These are phyloP conservation scores for Valencia hispanica DNA, from an alignment of 2,797 vertebrate species.

Conservation along the genomic window DNA sequence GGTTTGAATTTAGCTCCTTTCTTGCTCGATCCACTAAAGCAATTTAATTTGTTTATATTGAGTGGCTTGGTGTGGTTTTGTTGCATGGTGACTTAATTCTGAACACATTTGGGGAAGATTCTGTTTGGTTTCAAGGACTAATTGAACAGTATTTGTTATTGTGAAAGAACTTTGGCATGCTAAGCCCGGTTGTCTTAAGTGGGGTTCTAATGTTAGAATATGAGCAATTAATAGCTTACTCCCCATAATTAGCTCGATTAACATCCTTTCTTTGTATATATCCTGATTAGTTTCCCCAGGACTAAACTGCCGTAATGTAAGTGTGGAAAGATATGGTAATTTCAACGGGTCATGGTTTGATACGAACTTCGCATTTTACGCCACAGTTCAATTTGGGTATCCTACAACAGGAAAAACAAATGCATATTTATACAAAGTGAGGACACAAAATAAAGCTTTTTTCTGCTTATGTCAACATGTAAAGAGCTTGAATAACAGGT, in stretches of 20 bases:
- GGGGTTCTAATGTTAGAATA: neutral
- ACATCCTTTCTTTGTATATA: neutral
- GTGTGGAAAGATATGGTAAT: neutral
- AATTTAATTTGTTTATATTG: slow-evolving; percentile 61
- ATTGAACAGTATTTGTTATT: slow-evolving; percentile 45
- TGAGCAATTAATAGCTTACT: neutral
- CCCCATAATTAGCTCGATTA: neutral
- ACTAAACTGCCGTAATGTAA: neutral
- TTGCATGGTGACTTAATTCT: slow-evolving; percentile 58
- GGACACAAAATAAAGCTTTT: neutral
- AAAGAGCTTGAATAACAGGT: neutral
- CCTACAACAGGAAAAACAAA: neutral
- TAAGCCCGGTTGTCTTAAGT: slow-evolving; percentile 27
- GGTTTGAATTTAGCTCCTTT: slow-evolving; percentile 34
- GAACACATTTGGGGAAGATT: slow-evolving; percentile 31
- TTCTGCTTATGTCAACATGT: neutral
- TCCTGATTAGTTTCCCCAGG: neutral
- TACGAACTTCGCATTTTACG: neutral
- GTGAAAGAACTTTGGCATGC: slow-evolving; percentile 61
- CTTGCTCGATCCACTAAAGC: slow-evolving; percentile 31
- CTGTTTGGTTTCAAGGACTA: slow-evolving; percentile 52
- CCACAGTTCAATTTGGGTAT: neutral
- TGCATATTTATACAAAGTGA: neutral
- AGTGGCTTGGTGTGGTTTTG: slow-evolving; percentile 56
- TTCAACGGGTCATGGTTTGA: neutral